A percentile compares a stretch with the other conserved stretches of the same genome.
Conservation (phyloP, 92 coral and sea anemone species). For the Metridium senile region DNA sequence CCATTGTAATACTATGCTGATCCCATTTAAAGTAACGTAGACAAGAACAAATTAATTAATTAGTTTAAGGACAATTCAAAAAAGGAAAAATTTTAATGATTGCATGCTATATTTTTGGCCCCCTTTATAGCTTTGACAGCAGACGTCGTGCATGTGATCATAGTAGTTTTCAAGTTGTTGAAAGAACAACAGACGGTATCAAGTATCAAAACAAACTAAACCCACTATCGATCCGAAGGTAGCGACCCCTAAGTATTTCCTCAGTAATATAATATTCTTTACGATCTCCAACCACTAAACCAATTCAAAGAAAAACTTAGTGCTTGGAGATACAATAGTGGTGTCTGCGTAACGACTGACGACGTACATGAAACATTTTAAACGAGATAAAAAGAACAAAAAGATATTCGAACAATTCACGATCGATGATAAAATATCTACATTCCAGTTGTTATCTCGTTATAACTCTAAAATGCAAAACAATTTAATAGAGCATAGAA, state of each 20-base stretch:
- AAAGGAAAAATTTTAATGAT: no score
- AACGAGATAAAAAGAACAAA: background rate
- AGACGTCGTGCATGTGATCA: background rate
- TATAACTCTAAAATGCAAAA: background rate
- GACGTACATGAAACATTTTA: conserved; percentile 6
- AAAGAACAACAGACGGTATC: background rate
- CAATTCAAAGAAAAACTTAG: no score
- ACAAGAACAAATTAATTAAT: no score
- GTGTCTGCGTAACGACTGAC: conserved; percentile 5
- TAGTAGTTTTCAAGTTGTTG: background rate
- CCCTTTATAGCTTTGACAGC: no score
- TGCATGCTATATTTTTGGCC: no score
- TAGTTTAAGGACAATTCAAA: no score
- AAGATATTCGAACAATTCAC: background rate
- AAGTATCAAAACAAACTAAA: background rate
- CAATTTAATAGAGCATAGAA: no score
- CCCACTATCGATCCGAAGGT: background rate
- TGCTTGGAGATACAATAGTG: conserved; percentile 8
- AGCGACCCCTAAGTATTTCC: background rate
- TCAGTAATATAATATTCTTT: background rate
- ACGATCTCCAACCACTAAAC: no score
- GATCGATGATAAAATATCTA: no score
- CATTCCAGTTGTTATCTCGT: background rate
- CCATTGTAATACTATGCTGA: no score
- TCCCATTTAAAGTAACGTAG: no score